These are phyloP conservation scores for Osmerus mordax DNA, from an alignment of 2,113 vertebrate genomes.

Conservation along the genomic window DNA sequence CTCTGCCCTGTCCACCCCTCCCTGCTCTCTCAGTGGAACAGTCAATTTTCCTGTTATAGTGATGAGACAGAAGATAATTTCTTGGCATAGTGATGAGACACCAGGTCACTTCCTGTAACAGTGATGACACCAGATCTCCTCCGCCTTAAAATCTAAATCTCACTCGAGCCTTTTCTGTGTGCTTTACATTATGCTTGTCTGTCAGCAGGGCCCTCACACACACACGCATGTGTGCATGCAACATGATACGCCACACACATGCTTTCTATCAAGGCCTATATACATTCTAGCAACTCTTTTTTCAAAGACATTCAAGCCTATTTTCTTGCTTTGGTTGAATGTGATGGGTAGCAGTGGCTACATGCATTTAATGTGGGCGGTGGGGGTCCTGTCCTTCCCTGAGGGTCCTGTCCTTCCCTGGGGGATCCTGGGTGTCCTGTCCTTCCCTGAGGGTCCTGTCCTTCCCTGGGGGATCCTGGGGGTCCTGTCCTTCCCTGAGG, in stretches of 20 bases:
- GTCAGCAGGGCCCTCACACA: conserved; percentile 14
- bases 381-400: background rate
- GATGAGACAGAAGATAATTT: background rate
- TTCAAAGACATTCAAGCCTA: conserved; percentile 35
- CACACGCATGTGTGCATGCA: background rate
- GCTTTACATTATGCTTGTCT: conserved; percentile 28
- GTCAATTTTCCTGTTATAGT: no score
- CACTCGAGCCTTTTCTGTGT: conserved; percentile 57
- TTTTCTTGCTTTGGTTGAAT: conserved; percentile 61
- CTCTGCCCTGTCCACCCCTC: conserved; percentile 6
- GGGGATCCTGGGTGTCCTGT: no score
- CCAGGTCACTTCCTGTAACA: conserved; percentile 40
- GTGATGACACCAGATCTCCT: conserved; percentile 62
- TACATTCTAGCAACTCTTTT: conserved; percentile 57
- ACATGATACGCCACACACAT: conserved; percentile 10
- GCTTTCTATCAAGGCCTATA: conserved; percentile 1
- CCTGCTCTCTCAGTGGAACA: background rate
- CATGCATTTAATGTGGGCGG: conserved; percentile 64
- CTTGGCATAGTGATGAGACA: conserved; percentile 16
- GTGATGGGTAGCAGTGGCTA: conserved; percentile 44
- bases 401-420: no score
- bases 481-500: no score
- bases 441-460: no score
- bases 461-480: no score
- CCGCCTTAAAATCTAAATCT: conserved; percentile 74